A percentile compares a stretch with the other conserved stretches of the same genome.
phyloP scores from a whole-genome alignment of 2,797 vertebrate genomes.

The Coendou prehensilis region DNA sequence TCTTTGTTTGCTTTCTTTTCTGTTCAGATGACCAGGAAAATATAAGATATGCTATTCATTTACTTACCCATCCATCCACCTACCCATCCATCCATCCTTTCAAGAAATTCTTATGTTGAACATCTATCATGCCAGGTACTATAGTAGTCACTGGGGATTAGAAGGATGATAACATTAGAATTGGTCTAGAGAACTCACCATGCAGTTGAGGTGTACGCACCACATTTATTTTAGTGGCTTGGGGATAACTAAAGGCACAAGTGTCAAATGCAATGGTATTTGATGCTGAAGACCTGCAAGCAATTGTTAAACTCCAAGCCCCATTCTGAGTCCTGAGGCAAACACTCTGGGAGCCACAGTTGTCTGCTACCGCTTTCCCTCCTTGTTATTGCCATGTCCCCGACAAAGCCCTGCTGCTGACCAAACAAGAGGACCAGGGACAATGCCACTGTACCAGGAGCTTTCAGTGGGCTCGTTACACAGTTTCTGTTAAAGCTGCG shows the following conservation, averaged over 20 bases:
- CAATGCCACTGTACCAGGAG: neutral
- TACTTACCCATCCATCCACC: neutral
- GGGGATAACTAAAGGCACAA: neutral
- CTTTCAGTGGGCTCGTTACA: neutral
- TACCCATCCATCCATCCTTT: neutral
- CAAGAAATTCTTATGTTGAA: neutral
- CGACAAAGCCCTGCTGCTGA: neutral
- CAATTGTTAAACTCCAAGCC: neutral
- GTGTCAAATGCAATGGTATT: neutral
- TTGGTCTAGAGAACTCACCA: neutral
- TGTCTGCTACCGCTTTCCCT: neutral
- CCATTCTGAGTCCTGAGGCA: neutral
- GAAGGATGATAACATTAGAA: neutral
- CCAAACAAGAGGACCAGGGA: no score
- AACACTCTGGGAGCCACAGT: neutral
- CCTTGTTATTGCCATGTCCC: rapidly evolving
- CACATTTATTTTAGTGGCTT: neutral
- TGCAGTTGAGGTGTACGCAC: neutral
- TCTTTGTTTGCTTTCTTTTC: neutral
- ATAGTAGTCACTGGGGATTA: neutral
- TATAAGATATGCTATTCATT: neutral
- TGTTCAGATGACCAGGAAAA: neutral
- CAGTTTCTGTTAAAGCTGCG: neutral
- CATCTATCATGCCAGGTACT: neutral
- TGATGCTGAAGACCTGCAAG: neutral